Conservation (phyloP, 2,113 vertebrate genomes). For the Bubalus kerabau region DNA sequence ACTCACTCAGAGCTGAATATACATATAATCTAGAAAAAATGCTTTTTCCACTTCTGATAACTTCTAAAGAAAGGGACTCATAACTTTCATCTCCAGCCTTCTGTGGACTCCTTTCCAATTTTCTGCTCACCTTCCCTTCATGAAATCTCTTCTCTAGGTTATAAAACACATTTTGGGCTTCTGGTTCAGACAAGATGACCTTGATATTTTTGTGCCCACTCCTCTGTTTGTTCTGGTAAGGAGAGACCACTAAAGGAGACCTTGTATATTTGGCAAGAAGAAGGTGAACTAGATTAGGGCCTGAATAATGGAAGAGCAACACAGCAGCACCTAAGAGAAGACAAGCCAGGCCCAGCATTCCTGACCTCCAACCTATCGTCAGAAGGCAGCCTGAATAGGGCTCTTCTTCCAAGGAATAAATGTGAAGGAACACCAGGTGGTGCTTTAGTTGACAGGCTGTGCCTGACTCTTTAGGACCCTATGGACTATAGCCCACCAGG, state of each 20-base stretch:
- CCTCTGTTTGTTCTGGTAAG: not conserved
- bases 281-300: not conserved
- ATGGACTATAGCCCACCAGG: not conserved
- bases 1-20: too few relatives aligned
- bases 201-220: too few relatives aligned
- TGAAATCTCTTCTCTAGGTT: too few relatives aligned
- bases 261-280: not conserved
- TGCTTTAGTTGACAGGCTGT: not conserved
- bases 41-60: too few relatives aligned
- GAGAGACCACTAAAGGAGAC: not conserved
- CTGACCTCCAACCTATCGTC: not conserved
- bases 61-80: too few relatives aligned
- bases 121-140: too few relatives aligned
- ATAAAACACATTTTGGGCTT: too few relatives aligned
- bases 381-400: not conserved
- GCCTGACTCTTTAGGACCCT: not conserved
- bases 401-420: not conserved
- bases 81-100: too few relatives aligned
- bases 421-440: not conserved
- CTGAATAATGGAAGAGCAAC: not conserved
- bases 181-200: too few relatives aligned
- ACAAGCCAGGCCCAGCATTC: not conserved
- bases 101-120: too few relatives aligned
- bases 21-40: too few relatives aligned
- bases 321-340: not conserved